Evolutionary conservation across 2,888 invertebrate species (phyloP).

Genomic region (Kuschelorhynchus macadamiae): DNA sequence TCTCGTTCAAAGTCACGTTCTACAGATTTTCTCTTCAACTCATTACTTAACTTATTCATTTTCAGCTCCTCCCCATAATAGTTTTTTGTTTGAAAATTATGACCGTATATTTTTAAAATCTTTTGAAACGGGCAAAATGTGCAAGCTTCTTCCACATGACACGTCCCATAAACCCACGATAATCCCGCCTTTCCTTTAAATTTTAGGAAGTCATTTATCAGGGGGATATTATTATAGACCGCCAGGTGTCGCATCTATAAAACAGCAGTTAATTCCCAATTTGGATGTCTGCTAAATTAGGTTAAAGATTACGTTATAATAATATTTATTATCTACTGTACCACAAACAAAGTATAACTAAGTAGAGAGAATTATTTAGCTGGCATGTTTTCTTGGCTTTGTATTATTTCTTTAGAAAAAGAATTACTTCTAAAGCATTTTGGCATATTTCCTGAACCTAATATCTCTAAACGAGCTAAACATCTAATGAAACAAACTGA

Average conservation of each 20-base stretch:
- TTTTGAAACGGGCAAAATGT: conserved; percentile 18
- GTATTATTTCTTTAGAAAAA: too few species aligned
- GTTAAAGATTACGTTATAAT: conserved; percentile 15
- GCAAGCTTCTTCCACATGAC: conserved; percentile 34
- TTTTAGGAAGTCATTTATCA: conserved; percentile 70
- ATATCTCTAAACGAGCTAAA: too few species aligned
- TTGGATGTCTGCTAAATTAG: conserved; percentile 24
- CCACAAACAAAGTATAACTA: too few species aligned
- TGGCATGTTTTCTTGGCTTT: too few species aligned
- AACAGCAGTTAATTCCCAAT: conserved; percentile 29
- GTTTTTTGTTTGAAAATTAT: conserved; percentile 35
- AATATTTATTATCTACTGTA: conserved; percentile 37
- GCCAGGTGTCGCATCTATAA: conserved; percentile 63
- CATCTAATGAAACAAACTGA: too few species aligned
- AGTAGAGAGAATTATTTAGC: too few species aligned
- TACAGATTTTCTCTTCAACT: conserved; percentile 24
- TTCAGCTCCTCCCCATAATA: conserved; percentile 16
- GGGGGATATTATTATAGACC: conserved; percentile 62
- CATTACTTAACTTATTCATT: conserved; percentile 10
- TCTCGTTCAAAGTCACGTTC: too few species aligned
- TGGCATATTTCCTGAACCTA: too few species aligned
- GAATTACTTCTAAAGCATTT: too few species aligned
- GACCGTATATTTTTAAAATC: conserved; percentile 22
- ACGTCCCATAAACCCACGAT: conserved; percentile 56
- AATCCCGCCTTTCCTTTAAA: conserved; percentile 68